Conservation (phyloP, 1,140 invertebrate genomes). For the Macrocentrus cingulum region DNA sequence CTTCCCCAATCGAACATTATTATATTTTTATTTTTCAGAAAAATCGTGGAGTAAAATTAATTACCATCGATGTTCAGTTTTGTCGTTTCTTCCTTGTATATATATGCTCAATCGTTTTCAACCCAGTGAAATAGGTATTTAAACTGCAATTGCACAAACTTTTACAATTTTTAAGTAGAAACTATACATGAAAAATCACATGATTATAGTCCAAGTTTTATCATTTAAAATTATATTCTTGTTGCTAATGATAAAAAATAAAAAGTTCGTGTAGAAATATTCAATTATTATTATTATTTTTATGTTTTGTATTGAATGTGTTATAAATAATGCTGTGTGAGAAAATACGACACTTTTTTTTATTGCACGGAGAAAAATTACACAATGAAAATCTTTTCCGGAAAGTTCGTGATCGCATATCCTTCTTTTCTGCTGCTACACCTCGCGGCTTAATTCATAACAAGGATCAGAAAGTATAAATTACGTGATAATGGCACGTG, state of each 20-base stretch:
- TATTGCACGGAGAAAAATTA: too few relatives aligned
- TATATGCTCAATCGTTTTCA: not conserved
- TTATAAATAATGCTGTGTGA: too few relatives aligned
- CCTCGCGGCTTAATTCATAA: constrained; percentile 18
- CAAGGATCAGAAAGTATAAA: constrained; percentile 7
- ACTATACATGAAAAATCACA: too few relatives aligned
- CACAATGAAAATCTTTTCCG: too few relatives aligned
- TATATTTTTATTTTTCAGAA: constrained; percentile 15
- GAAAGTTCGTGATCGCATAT: constrained; percentile 15
- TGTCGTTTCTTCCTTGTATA: not conserved
- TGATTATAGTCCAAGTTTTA: too few relatives aligned
- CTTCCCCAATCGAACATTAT: constrained; percentile 10
- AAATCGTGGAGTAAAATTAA: constrained; percentile 12
- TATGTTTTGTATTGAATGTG: too few relatives aligned
- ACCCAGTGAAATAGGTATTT: not conserved
- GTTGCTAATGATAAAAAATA: too few relatives aligned
- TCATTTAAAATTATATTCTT: too few relatives aligned
- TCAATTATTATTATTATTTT: too few relatives aligned
- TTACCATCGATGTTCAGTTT: constrained; percentile 4
- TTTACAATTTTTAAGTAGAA: constrained; percentile 8
- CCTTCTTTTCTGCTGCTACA: constrained; percentile 6
- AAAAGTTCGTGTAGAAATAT: too few relatives aligned
- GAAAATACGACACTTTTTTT: too few relatives aligned
- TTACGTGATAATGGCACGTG: too few relatives aligned
- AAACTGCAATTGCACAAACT: constrained; percentile 9